Conservation (phyloP, 1,140 invertebrate species). For the Rhagoletis zephyria region DNA sequence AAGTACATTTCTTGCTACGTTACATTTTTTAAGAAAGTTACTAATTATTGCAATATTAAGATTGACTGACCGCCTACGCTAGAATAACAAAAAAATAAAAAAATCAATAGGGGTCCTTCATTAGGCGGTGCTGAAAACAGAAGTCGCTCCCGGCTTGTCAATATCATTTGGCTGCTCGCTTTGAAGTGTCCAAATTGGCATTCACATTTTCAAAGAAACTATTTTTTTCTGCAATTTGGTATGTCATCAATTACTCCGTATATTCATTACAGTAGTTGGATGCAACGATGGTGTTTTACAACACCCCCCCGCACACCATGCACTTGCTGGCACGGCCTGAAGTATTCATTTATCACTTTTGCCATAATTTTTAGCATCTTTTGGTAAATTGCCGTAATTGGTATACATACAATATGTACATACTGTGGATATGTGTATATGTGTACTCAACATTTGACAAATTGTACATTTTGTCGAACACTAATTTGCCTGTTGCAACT, state of each 20-base stretch:
- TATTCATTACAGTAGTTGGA: not conserved
- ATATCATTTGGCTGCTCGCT: not conserved
- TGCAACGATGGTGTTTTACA: slow-evolving; percentile 21
- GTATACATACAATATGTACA: not conserved
- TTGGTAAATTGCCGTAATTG: not conserved
- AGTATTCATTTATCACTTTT: slow-evolving; percentile 43
- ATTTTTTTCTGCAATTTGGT: not conserved
- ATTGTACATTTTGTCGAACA: slow-evolving; percentile 49
- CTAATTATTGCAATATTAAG: not conserved
- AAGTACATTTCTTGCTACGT: too few relatives aligned
- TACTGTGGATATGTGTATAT: not conserved
- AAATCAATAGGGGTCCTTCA: not conserved
- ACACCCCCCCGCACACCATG: not conserved
- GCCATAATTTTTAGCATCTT: slow-evolving; percentile 6
- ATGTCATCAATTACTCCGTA: slow-evolving; percentile 31
- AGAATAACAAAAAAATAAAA: not conserved
- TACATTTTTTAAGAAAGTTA: not conserved
- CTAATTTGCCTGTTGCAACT: slow-evolving; percentile 41
- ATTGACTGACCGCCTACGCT: not conserved
- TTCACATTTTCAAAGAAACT: not conserved
- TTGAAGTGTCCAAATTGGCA: not conserved
- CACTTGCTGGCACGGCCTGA: not conserved
- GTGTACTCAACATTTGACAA: slow-evolving; percentile 29
- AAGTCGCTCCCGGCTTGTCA: not conserved
- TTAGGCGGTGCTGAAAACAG: not conserved